These are phyloP conservation scores for Cyprinodon diabolis DNA, from an alignment of 2,797 vertebrate genomes.

Conservation along the genomic window DNA sequence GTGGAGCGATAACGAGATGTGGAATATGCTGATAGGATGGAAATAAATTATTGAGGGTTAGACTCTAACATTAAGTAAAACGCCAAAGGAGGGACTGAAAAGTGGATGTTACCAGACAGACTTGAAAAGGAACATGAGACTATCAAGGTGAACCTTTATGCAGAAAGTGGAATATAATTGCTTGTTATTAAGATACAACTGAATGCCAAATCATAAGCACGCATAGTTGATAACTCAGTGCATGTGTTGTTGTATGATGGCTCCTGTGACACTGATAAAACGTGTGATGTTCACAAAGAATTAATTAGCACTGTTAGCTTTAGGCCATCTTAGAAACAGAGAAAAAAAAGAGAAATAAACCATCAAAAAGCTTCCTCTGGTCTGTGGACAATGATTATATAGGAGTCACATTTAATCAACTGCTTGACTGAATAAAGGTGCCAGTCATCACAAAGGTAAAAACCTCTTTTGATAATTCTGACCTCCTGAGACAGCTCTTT, in stretches of 20 bases:
- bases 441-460: slow-evolving; percentile 29
- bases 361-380: slow-evolving; percentile 17
- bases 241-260: slow-evolving; percentile 44
- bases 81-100: slow-evolving; percentile 23
- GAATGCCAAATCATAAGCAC: slow-evolving; percentile 40
- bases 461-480: not conserved
- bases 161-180: slow-evolving; percentile 37
- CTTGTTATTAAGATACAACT: slow-evolving; percentile 49
- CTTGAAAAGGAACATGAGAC: slow-evolving; percentile 42
- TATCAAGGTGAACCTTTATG: slow-evolving; percentile 48
- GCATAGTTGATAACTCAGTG: slow-evolving; percentile 36
- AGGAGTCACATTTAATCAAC: slow-evolving; percentile 26
- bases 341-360: not conserved
- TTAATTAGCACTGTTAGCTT: slow-evolving; percentile 58
- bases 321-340: slow-evolving; percentile 13
- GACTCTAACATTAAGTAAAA: slow-evolving; percentile 20
- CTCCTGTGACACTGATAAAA: slow-evolving; percentile 54
- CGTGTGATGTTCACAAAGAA: slow-evolving; percentile 52
- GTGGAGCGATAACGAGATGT: slow-evolving; percentile 51
- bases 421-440: slow-evolving; percentile 15
- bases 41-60: slow-evolving; percentile 58
- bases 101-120: slow-evolving; percentile 28
- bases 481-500: not conserved
- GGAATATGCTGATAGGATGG: slow-evolving; percentile 56
- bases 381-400: slow-evolving; percentile 36